These are phyloP conservation scores for Cephus nigrinus DNA, from an alignment of 2,888 invertebrate genomes.

Conservation along the genomic window DNA sequence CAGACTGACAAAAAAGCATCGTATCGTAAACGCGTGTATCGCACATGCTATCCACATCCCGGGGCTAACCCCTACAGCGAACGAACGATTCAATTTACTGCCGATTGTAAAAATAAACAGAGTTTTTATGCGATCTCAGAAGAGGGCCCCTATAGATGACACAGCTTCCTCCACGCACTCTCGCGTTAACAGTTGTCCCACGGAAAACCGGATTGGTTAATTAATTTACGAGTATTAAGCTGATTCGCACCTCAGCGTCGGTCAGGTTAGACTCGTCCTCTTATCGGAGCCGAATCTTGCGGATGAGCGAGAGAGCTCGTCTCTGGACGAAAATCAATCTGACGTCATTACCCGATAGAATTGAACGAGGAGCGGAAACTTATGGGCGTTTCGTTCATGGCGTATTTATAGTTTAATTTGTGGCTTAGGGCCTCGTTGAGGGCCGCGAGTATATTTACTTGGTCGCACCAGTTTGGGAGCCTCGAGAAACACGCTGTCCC, in stretches of 20 bases:
- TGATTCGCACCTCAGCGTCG: no score
- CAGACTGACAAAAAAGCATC: constrained; percentile 58
- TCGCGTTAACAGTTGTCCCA: no score
- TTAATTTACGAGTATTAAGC: no score
- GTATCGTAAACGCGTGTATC: constrained; percentile 60
- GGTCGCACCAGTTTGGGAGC: constrained; percentile 43
- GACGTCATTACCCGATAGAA: no score
- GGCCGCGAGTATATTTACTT: constrained; percentile 61
- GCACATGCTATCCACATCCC: constrained; percentile 53
- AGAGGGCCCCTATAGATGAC: constrained; percentile 29
- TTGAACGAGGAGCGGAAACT: no score
- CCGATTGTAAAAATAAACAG: constrained; percentile 57
- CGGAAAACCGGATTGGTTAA: no score
- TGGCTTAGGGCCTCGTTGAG: constrained; percentile 58
- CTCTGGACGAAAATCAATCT: no score
- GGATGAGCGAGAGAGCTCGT: no score
- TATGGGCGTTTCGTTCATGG: constrained; percentile 6
- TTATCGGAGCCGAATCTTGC: no score
- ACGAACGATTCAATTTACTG: constrained; percentile 30
- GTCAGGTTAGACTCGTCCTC: no score
- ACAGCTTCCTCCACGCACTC: no score
- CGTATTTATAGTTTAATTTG: constrained; percentile 64
- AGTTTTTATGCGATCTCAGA: constrained; percentile 45
- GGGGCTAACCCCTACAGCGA: constrained; percentile 4
- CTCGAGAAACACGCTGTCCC: constrained; percentile 15